Evolutionary conservation across 2,113 vertebrate species (phyloP), one percentile per base, ranked within the genome.

Genomic region (Sakesphorus luctuosus): DNA sequence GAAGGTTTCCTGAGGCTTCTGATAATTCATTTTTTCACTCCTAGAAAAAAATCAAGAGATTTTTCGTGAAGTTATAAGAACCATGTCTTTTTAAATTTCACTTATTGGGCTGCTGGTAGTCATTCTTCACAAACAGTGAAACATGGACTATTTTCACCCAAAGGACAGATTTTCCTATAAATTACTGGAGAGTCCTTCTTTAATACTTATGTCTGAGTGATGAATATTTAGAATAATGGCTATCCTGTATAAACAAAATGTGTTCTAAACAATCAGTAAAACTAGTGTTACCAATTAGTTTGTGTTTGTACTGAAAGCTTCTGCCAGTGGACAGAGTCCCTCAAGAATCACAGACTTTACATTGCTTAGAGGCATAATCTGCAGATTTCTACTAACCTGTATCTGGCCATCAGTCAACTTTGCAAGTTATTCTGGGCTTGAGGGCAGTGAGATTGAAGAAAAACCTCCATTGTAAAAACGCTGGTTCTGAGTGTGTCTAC

Each of bases 331-430:
- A 26, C 56, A 47, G 28, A 6, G 14, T 67, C 38, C 20, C 35
- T 78, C 50, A 33, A 40, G 38, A 58, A 47, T 46, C 71, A 19
- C 13, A 76, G 6, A 44, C 23, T 50, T 84, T 17, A 10, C 1
- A 0, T 62, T 89, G 71, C n/a, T 43, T 71, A 52, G 29, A 26
- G 66, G 43, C 52, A 78, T 86, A 59, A 77, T 93, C 87, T 94
- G 89, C 91, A 92, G 84, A 89, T 84, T 96, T 91, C 84, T 84
- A 20, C 52, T 89, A 74, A 67, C 87, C 78, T 82, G 0, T 67
- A 29, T 72, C 23, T 90, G 78, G 33, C 78, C 44, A 3, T 75
- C 49, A 46, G 29, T 72, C n/a, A 84, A 33, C 74, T 87, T 91
- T 72, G 75, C 65, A 77, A 86, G 18, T 89, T 91, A 49, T 87